Evolutionary conservation across 2,888 invertebrate genomes (phyloP).

Genomic region (Nasonovia ribisnigri): DNA sequence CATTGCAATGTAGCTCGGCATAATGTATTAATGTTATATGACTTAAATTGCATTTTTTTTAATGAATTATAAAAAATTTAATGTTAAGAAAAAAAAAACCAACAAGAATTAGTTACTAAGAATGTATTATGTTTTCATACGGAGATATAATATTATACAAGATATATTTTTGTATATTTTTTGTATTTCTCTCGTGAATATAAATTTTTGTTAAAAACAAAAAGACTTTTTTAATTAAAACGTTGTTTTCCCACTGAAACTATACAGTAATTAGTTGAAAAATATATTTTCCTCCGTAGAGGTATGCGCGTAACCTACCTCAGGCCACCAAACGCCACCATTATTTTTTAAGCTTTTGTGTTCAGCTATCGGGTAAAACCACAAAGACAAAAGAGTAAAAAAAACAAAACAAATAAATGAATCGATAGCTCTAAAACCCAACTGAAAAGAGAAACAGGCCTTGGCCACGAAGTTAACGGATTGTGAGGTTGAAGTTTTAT

Average conservation of each 20-base stretch:
- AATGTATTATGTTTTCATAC: background rate
- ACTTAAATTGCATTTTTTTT: background rate
- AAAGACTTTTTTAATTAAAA: conserved; percentile 26
- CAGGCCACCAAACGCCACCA: background rate
- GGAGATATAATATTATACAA: background rate
- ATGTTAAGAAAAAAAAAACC: background rate
- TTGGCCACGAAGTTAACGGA: background rate
- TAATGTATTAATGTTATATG: background rate
- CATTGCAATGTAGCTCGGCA: background rate
- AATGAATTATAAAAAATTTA: background rate
- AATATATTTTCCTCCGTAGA: background rate
- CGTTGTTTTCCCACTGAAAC: background rate
- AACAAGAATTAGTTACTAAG: background rate
- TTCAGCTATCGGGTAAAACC: background rate
- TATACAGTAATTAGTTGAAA: background rate
- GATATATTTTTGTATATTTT: background rate
- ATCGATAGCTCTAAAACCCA: background rate
- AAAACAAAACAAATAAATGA: background rate
- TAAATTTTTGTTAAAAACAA: conserved; percentile 6
- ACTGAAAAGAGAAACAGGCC: background rate
- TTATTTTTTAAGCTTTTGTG: background rate
- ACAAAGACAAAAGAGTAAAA: background rate
- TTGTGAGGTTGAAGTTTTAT: background rate
- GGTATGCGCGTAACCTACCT: background rate
- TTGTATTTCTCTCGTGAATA: background rate